Base-by-base conservation (phyloP, 2,888 invertebrate species). In the Caenorhabditis plicata region DNA sequence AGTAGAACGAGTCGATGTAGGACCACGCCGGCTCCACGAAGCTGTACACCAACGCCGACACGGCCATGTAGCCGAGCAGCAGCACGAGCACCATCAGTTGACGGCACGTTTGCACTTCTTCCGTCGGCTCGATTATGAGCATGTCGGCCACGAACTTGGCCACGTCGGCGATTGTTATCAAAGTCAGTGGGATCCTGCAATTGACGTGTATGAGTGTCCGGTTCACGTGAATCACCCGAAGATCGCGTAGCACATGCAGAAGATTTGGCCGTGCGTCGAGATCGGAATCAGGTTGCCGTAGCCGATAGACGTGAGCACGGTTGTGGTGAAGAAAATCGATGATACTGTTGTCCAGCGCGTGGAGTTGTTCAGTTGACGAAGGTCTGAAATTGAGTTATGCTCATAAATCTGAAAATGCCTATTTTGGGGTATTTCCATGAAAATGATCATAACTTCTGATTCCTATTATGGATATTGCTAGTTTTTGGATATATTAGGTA, bases 121-220 rank as follows among this genome's bases (percentile, higher is more conserved):
- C 60, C 19, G 60, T 60, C 8, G 60, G 60, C 17, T 60, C 60
- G 38, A 60, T 60, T 36, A 52, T 60, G 17, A 71, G 36, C 43
- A 73, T 42, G 38, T 75, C 77, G 0, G 73, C 68, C n/a, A 78
- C 63, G 57, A 78, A 78, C 43, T 79, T 79, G 11, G 79, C 76
- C 8, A 79, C 61, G 47, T 79, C 79, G 5, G 79, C 79, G 19
- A 79, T 79, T 9, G 79, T 79, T 17, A 79, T 73, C n/a, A 79
- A 60, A 11, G 79, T 79, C 17, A 78, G 45, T 1, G 78, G 78
- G 36, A 78, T 78, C n/a, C 75, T 74, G 50, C 32, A 72, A 38
- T 9, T 33, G 8, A 9, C n/a, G 7, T 7, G 20, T 20, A 38
- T 27, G 15, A 40, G 29, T 27, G 5, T 27, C 8, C 13, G 22